These are phyloP conservation scores for Columbina picui DNA, from an alignment of 2,113 vertebrate species.

Conservation along the genomic window DNA sequence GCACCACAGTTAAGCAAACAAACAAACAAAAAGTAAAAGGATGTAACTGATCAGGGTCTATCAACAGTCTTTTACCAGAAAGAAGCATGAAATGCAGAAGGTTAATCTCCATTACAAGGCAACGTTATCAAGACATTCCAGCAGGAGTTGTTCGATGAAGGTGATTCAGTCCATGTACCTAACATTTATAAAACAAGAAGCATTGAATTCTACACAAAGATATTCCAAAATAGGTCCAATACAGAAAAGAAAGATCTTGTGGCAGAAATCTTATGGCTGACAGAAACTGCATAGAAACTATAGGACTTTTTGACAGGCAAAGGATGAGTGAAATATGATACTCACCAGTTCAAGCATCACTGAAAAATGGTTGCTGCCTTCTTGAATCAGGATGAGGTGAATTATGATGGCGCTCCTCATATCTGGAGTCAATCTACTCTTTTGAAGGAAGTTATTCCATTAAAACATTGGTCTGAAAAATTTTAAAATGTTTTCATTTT, in stretches of 20 bases:
- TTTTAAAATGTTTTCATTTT: neutral
- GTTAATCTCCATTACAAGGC: neutral
- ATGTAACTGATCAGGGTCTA: rapidly evolving
- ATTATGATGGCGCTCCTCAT: neutral
- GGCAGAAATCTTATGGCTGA: neutral
- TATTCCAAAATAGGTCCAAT: neutral
- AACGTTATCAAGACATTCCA: neutral
- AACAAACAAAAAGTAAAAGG: neutral
- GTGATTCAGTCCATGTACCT: neutral
- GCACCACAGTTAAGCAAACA: neutral
- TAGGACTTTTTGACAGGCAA: neutral
- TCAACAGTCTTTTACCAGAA: neutral
- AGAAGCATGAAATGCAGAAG: neutral
- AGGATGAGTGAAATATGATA: neutral
- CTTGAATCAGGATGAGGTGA: neutral
- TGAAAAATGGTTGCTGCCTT: neutral
- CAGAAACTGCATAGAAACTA: neutral
- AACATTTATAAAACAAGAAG: neutral
- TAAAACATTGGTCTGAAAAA: neutral
- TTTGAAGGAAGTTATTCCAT: neutral
- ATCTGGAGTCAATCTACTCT: neutral
- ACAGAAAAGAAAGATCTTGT: neutral
- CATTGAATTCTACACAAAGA: neutral
- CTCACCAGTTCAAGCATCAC: neutral
- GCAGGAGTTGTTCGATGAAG: rapidly evolving